Evolutionary conservation across 2,888 invertebrate species (phyloP).

Genomic region (Halocaridina rubra): DNA sequence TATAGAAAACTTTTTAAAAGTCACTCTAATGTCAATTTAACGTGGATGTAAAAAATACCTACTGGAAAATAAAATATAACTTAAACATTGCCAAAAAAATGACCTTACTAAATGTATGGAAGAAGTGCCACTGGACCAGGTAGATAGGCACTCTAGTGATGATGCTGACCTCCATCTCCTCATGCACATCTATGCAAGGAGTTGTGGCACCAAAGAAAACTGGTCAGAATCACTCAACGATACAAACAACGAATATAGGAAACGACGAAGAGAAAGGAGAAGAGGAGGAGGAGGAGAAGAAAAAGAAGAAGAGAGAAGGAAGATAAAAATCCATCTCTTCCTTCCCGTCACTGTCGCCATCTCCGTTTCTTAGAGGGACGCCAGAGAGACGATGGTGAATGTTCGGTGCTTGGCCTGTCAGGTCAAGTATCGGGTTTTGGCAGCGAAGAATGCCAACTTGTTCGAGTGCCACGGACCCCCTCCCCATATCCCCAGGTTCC

Average conservation of each 20-base stretch:
- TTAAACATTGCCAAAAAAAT: too few relatives aligned
- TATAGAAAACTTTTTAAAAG: too few relatives aligned
- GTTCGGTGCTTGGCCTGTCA: conserved; percentile 64
- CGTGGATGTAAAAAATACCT: too few relatives aligned
- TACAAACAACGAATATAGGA: too few relatives aligned
- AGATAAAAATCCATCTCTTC: neutral
- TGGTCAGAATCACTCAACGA: too few relatives aligned
- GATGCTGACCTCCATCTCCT: neutral
- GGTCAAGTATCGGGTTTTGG: conserved; percentile 64
- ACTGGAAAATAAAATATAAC: too few relatives aligned
- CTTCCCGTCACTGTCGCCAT: neutral
- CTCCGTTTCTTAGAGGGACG: neutral
- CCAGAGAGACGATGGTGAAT: conserved; percentile 62
- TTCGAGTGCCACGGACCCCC: conserved; percentile 61
- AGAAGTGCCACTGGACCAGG: too few relatives aligned
- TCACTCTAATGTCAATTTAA: too few relatives aligned
- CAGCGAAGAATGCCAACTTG: conserved; percentile 63
- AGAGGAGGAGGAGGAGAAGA: neutral
- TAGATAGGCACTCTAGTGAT: too few relatives aligned
- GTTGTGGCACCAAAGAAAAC: too few relatives aligned
- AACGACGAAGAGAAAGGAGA: neutral
- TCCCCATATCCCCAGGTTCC: conserved; percentile 66
- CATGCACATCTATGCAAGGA: too few relatives aligned
- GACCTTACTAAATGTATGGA: too few relatives aligned
- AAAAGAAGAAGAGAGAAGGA: neutral